phyloP scores from a whole-genome alignment of 37 sponge, comb jelly and placozoan genomes.

The Chondrilla cf. caribensis region DNA sequence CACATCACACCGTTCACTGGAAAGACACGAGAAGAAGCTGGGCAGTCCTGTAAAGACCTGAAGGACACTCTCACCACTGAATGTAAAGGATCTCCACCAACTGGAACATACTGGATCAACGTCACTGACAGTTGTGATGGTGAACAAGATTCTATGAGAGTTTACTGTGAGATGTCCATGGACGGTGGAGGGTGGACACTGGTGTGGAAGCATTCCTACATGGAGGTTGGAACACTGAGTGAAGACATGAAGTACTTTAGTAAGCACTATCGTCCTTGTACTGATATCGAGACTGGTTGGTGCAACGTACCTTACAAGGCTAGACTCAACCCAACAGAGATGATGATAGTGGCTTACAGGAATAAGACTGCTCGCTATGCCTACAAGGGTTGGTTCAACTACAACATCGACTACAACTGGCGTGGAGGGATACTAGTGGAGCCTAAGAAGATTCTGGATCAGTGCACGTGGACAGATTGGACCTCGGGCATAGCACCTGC shows the following conservation, averaged over 20 bases:
- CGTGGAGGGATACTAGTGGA: slow-evolving; percentile 19
- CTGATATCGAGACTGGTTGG: slow-evolving; percentile 12
- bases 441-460: not conserved
- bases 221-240: slow-evolving; percentile 16
- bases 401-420: slow-evolving; percentile 30
- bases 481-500: not conserved
- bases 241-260: slow-evolving; percentile 28
- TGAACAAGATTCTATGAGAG: too few species aligned
- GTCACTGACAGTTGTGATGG: too few species aligned
- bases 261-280: not conserved
- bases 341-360: slow-evolving; percentile 18
- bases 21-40: not conserved
- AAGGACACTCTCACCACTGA: not conserved
- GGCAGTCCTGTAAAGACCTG: not conserved
- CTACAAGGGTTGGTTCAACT: slow-evolving; percentile 33
- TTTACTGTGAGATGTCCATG: slow-evolving; percentile 12
- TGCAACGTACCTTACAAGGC: slow-evolving; percentile 28
- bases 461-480: not conserved
- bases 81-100: not conserved
- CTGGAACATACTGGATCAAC: not conserved
- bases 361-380: not conserved
- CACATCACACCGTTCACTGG: not conserved
- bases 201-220: slow-evolving; percentile 35
- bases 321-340: slow-evolving; percentile 18
- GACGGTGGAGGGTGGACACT: slow-evolving; percentile 36